Conservation (phyloP, 2,888 invertebrate genomes). For the Nomada goodeniana region DNA sequence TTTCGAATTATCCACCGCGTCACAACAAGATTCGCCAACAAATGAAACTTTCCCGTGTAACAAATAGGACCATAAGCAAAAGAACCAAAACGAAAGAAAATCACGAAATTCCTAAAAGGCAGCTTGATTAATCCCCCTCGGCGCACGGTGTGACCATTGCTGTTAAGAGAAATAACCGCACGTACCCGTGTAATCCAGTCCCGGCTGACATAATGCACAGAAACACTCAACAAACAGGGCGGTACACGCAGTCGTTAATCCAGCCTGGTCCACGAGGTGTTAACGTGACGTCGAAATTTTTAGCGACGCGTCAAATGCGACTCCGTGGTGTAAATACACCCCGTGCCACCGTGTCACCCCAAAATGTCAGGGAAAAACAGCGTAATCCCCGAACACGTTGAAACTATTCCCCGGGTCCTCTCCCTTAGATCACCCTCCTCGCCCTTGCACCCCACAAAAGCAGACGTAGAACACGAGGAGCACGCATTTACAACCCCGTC, state of each 20-base stretch:
- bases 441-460: constrained; percentile 26
- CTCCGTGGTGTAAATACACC: constrained; percentile 38
- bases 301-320: constrained; percentile 34
- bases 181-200: constrained; percentile 16
- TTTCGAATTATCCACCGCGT: too few species aligned
- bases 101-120: too few species aligned
- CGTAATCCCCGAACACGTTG: constrained; percentile 45
- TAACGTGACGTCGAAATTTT: constrained; percentile 47
- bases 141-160: neutral
- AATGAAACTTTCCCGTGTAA: too few species aligned
- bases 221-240: constrained; percentile 4
- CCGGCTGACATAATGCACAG: constrained; percentile 27
- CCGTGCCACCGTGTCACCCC: constrained; percentile 22
- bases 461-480: constrained; percentile 11
- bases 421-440: constrained; percentile 1
- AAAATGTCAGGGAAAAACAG: constrained; percentile 46
- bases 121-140: neutral
- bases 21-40: too few species aligned
- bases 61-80: neutral
- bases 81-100: neutral
- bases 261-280: constrained; percentile 6
- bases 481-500: constrained; percentile 28
- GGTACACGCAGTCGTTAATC: constrained; percentile 29
- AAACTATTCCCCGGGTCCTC: neutral
- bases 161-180: constrained; percentile 1